Evolutionary conservation across 1,140 invertebrate genomes (phyloP).

Genomic region (Monomorium pharaonis): DNA sequence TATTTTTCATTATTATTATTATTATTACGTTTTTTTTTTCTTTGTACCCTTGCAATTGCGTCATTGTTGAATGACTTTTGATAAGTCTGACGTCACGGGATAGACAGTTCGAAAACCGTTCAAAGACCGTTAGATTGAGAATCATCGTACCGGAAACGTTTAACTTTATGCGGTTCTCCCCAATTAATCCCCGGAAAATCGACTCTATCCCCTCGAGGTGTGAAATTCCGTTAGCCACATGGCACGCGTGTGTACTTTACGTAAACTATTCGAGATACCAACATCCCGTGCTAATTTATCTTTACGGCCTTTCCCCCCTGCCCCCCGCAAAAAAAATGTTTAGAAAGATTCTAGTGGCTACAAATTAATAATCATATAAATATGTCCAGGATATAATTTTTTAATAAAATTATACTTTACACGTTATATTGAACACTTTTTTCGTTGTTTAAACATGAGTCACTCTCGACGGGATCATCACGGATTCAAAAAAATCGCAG

Average conservation of each 20-base stretch:
- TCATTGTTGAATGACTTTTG: neutral
- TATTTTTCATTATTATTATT: neutral
- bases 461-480: conserved; percentile 6
- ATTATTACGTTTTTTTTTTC: neutral
- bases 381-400: neutral
- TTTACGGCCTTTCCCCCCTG: neutral
- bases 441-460: neutral
- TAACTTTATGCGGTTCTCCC: conserved; percentile 66
- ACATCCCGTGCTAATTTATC: neutral
- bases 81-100: neutral
- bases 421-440: neutral
- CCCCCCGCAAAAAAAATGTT: neutral
- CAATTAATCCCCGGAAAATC: conserved; percentile 73
- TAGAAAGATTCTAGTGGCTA: neutral
- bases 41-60: neutral
- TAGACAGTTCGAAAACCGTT: conserved; percentile 5
- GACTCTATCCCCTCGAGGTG: conserved; percentile 69
- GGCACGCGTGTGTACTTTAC: conserved; percentile 72
- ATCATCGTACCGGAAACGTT: conserved; percentile 37
- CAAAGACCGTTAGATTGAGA: conserved; percentile 24
- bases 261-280: conserved; percentile 57
- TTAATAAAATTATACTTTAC: neutral
- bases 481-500: conserved; percentile 67
- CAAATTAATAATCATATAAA: conserved; percentile 1
- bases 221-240: conserved; percentile 76